Base-by-base conservation (phyloP, 37 sponge, comb jelly and placozoan species). In the Chondrosia reniformis region DNA sequence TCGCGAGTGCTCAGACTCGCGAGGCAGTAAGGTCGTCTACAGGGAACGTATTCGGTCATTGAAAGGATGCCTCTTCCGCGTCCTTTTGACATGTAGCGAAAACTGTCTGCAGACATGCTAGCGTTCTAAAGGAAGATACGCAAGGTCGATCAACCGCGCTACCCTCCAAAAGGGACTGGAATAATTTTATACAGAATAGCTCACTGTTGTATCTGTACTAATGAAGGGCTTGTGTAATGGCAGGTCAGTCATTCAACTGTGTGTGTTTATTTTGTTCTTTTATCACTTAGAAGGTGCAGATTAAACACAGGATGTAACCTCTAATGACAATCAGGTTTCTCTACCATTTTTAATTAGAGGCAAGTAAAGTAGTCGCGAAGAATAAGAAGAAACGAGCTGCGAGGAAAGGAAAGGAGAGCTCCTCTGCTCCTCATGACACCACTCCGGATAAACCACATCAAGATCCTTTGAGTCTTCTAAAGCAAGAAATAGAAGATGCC, bases 401-500 rank as follows among this genome's bases (percentile, higher is more conserved):
- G 36, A 64, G 33, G 31, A n/a, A 56, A 28, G 58, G 2, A 56
- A 56, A 56, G 2, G 58, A 24, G 9, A n/a, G n/a, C n/a, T n/a
- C n/a, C n/a, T n/a, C n/a, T n/a, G n/a, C n/a, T n/a, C n/a, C n/a
- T n/a, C n/a, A n/a, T n/a, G n/a, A n/a, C n/a, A n/a, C n/a, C n/a
- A n/a, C n/a, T n/a, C n/a, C n/a, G n/a, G n/a, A n/a, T n/a, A n/a
- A n/a, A n/a, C n/a, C n/a, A n/a, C n/a, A n/a, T n/a, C n/a, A n/a
- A n/a, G 79, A 85, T 54, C 86, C 86, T 37, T 34, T 75, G 32
- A 54, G 80, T 65, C 52, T 56, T 19, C 27, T 90, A 13, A 86
- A 90, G 62, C 36, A 45, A 57, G 58, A 86, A 37, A 76, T 90
- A 42, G 87, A 86, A 32, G 80, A 90, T 49, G 91, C 91, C 4